Percentiles rank a stretch among this genome's conserved stretches.
Evolutionary conservation across 1,140 invertebrate genomes (phyloP).

Genomic region (Copidosoma floridanum): DNA sequence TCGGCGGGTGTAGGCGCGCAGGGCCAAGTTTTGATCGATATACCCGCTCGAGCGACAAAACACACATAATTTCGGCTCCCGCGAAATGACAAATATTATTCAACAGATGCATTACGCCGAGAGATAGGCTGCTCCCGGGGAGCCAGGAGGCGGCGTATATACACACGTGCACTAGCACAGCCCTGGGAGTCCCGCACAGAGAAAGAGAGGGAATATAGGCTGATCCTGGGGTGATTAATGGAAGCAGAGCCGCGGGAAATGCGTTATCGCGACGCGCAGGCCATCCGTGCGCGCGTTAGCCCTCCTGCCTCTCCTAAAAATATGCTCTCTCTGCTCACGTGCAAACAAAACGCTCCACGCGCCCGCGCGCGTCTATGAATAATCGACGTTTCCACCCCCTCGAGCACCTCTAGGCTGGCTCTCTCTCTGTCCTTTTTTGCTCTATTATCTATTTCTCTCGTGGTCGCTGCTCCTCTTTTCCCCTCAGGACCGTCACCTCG

Average conservation of each 20-base stretch:
- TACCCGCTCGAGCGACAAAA: not conserved
- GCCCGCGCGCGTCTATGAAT: constrained; percentile 12
- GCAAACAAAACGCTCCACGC: constrained; percentile 16
- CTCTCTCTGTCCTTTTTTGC: not conserved
- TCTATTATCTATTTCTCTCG: not conserved
- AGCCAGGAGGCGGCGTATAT: not conserved
- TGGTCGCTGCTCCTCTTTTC: not conserved
- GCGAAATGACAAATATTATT: constrained; percentile 25
- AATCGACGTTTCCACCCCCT: constrained; percentile 21
- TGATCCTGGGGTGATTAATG: constrained; percentile 23
- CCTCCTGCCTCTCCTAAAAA: not conserved
- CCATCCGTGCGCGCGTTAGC: not conserved
- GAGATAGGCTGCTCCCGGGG: no score
- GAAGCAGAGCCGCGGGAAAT: not conserved
- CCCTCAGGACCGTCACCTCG: not conserved
- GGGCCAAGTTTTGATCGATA: not conserved
- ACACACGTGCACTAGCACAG: not conserved
- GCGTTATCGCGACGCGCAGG: constrained; percentile 14
- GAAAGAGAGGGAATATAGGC: no score
- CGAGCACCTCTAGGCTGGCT: no score
- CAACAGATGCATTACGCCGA: constrained; percentile 1
- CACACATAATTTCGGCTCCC: not conserved
- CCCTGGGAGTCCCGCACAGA: not conserved
- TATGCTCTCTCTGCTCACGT: not conserved
- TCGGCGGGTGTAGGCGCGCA: not conserved